Evolutionary conservation across 2,797 vertebrate genomes (phyloP).

Genomic region (Erpetoichthys calabaricus): DNA sequence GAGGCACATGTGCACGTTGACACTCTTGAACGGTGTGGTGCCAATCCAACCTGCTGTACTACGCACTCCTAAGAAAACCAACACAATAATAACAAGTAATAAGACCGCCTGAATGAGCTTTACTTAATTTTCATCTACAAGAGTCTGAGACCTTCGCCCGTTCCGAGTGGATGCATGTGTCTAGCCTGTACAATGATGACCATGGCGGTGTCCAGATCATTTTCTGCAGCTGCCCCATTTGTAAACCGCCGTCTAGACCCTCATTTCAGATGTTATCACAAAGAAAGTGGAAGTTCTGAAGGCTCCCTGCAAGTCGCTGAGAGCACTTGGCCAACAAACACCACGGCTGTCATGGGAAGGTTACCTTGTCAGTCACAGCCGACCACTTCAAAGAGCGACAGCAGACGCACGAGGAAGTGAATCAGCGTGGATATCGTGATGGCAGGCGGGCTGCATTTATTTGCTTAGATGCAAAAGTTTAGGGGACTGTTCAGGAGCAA

Average conservation of each 20-base stretch:
- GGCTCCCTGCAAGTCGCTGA: constrained; percentile 37
- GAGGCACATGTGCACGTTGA: too few relatives aligned
- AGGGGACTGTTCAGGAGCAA: background rate
- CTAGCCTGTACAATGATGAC: too few relatives aligned
- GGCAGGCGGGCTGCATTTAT: constrained; percentile 3
- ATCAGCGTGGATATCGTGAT: constrained; percentile 16
- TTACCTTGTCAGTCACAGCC: constrained; percentile 45
- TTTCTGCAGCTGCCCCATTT: constrained; percentile 4
- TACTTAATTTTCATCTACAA: too few relatives aligned
- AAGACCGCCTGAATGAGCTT: too few relatives aligned
- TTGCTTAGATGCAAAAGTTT: background rate
- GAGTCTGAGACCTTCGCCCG: too few relatives aligned
- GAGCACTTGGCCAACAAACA: constrained; percentile 27
- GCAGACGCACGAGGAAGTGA: constrained; percentile 18
- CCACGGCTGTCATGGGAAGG: constrained; percentile 36
- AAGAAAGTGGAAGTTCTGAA: constrained; percentile 31
- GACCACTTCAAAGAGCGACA: constrained; percentile 49
- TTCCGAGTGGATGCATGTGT: too few relatives aligned
- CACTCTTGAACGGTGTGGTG: too few relatives aligned
- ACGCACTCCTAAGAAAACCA: too few relatives aligned
- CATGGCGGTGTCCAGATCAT: too few relatives aligned
- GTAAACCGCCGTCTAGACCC: constrained; percentile 23
- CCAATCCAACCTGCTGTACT: too few relatives aligned
- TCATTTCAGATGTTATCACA: constrained; percentile 34
- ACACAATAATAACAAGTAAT: too few relatives aligned